Evolutionary conservation across 1,140 invertebrate genomes (phyloP), one percentile per base, ranked within the genome.

Genomic region (Trypoxylus dichotomus): DNA sequence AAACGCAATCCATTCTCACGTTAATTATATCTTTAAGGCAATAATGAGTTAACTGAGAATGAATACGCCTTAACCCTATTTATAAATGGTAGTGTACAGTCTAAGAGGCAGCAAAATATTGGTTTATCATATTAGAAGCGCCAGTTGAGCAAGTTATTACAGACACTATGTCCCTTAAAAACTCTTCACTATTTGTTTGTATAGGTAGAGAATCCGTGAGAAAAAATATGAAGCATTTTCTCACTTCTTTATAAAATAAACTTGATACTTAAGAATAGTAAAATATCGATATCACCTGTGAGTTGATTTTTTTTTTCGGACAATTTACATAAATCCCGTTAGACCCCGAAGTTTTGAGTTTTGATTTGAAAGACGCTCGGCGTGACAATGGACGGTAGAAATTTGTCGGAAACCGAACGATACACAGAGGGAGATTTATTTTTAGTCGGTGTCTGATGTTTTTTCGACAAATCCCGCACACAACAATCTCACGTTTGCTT

Each of bases 151-250:
- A 76, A 60, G 58, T 76, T 32, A 76, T 58, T 60, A 76, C 29
- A 76, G 29, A 76, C 21, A 60, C 19, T 37, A 58, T 60, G n/a
- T 47, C 41, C 24, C 47, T 37, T 54, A 37, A 76, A 76, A 76
- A 58, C 47, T 63, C 54, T 54, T 32, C 27, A 76, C 27, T 76
- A 76, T 37, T 76, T 76, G 75, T 76, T 76, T 76, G 58, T 58
- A 60, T 63, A 60, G 54, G 42, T 27, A 76, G 19, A 37, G 72
- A 76, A 76, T 76, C 43, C 75, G 75, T 76, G 75, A 76, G 75
- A 76, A 76, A 76, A 76, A 76, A 58, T 76, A 60, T 60, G 47
- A 76, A 76, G n/a, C 58, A 58, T 60, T 76, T 76, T 76, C 75
- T 76, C 75, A 76, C 75, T 76, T 68, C 60, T 68, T 76, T 60